Conservation (phyloP, 2,888 invertebrate genomes). For the Parnassius orleans region DNA sequence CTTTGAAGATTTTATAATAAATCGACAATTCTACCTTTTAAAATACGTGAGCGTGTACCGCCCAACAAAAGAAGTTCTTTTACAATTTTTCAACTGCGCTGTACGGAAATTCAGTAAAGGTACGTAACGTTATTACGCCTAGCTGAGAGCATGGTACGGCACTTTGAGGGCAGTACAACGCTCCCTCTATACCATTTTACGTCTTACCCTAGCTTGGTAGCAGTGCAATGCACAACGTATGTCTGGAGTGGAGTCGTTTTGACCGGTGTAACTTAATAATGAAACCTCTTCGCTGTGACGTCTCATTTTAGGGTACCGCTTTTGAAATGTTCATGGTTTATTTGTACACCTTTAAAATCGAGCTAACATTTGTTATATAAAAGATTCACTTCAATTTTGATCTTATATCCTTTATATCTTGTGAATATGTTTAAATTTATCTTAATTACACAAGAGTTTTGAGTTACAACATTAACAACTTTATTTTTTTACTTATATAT, state of each 20-base stretch:
- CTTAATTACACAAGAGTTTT: no score
- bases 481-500: no score
- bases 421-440: no score
- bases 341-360: neutral
- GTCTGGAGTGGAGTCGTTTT: conserved; percentile 52
- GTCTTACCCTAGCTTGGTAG: conserved; percentile 48
- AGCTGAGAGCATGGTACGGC: conserved; percentile 43
- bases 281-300: conserved; percentile 67
- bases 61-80: conserved; percentile 44
- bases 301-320: conserved; percentile 55
- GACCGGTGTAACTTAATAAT: conserved; percentile 75
- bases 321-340: conserved; percentile 24
- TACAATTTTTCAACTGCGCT: conserved; percentile 56
- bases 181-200: conserved; percentile 43
- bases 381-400: no score
- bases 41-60: conserved; percentile 33
- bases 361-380: neutral
- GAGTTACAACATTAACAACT: no score
- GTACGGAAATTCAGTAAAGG: conserved; percentile 51
- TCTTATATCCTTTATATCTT: no score
- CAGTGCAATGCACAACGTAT: conserved; percentile 59
- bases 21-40: conserved; percentile 32
- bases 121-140: conserved; percentile 58
- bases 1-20: conserved; percentile 34
- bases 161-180: conserved; percentile 58